Conservation (phyloP, 1,140 invertebrate genomes). For the Trypoxylus dichotomus region DNA sequence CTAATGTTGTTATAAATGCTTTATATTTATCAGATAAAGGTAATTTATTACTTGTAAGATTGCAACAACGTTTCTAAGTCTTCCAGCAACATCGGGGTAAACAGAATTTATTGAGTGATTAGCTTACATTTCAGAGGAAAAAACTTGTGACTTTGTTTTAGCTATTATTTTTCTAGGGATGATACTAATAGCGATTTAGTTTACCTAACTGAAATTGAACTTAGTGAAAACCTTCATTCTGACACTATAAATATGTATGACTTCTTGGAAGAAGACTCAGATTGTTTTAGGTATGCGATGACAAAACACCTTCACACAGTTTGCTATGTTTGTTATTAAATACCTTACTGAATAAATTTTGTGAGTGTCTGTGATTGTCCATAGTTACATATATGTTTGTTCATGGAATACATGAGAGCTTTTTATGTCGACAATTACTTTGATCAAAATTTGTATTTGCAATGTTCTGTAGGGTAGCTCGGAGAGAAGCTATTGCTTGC, state of each 20-base stretch:
- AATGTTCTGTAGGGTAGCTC: no score
- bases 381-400: background rate
- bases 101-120: background rate
- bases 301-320: background rate
- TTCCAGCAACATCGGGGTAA: slow-evolving; percentile 10
- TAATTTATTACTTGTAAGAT: background rate
- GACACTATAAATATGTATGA: slow-evolving; percentile 13
- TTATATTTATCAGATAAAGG: background rate
- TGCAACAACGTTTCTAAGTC: background rate
- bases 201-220: slow-evolving; percentile 14
- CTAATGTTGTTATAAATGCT: background rate
- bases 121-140: background rate
- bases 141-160: background rate
- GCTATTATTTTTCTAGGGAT: slow-evolving; percentile 1
- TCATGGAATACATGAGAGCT: background rate
- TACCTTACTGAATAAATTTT: background rate
- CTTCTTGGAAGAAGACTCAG: slow-evolving; percentile 13
- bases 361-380: background rate
- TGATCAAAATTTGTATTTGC: no score
- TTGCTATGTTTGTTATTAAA: background rate
- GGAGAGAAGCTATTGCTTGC: no score
- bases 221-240: background rate
- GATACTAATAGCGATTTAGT: slow-evolving; percentile 10
- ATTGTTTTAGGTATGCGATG: slow-evolving; percentile 9
- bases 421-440: background rate